Conservation (phyloP, 1,140 invertebrate genomes). For the Lamellibrachia luymesi region DNA sequence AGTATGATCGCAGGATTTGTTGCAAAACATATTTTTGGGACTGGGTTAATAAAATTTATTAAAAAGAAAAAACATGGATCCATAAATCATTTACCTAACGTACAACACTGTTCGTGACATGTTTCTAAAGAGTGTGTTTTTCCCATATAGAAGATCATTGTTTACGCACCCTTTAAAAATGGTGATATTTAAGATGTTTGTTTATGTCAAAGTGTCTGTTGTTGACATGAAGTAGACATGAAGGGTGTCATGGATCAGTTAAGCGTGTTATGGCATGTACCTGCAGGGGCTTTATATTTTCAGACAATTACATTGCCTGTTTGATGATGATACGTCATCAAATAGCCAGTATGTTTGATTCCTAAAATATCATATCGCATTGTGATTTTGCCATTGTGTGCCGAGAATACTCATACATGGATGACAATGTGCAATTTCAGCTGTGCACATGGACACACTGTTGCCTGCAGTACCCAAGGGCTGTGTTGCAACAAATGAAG, state of each 20-base stretch:
- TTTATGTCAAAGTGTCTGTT: too few relatives aligned
- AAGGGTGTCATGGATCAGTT: neutral
- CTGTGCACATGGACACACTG: neutral
- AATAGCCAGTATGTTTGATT: neutral
- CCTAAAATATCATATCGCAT: neutral
- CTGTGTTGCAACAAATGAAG: neutral
- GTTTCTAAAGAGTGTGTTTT: too few relatives aligned
- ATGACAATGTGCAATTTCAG: neutral
- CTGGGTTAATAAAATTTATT: too few relatives aligned
- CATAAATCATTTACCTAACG: too few relatives aligned
- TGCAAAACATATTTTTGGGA: too few relatives aligned
- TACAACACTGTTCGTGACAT: too few relatives aligned
- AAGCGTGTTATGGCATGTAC: neutral
- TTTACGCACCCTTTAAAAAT: too few relatives aligned
- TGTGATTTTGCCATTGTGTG: neutral
- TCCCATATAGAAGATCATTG: too few relatives aligned
- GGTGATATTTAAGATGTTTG: too few relatives aligned
- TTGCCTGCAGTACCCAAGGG: neutral
- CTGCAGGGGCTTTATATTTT: neutral
- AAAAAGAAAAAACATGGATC: too few relatives aligned
- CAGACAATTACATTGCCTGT: neutral
- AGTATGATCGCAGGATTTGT: too few relatives aligned
- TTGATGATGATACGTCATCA: neutral
- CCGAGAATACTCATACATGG: neutral
- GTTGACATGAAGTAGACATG: too few relatives aligned